A percentile compares a stretch with the other conserved stretches of the same genome.
Conservation (phyloP, 2,797 vertebrate species). For the Phrynocephalus vlangalii region DNA sequence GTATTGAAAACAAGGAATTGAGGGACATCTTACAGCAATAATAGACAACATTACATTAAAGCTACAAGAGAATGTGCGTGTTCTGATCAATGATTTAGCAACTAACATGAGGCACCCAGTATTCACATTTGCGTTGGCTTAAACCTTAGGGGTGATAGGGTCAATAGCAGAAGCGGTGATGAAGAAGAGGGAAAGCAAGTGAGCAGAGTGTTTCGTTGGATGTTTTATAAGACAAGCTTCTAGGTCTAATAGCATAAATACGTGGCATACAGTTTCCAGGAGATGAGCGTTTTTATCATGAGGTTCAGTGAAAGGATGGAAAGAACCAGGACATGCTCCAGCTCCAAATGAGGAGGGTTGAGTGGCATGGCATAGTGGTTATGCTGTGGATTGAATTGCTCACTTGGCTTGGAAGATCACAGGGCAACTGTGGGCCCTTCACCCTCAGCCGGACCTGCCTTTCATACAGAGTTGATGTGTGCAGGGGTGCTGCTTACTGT, state of each 20-base stretch:
- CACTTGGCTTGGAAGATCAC: neutral
- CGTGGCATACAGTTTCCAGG: neutral
- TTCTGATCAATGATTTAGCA: neutral
- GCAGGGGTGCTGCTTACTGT: no score
- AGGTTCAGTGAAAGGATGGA: neutral
- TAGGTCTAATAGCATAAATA: neutral
- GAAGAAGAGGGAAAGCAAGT: neutral
- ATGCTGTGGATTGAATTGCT: neutral
- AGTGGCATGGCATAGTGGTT: neutral
- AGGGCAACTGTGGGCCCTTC: neutral
- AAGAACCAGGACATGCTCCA: neutral
- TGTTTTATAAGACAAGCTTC: slow-evolving; percentile 12
- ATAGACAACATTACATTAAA: no score
- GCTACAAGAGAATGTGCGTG: no score
- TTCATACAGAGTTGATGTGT: no score
- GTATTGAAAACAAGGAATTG: no score
- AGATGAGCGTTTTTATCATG: neutral
- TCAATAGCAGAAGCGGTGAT: neutral
- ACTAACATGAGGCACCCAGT: neutral
- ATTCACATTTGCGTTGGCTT: neutral
- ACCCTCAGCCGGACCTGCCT: no score
- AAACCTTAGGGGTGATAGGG: neutral
- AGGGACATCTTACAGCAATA: no score
- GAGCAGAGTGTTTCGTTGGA: slow-evolving; percentile 25
- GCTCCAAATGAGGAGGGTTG: neutral